phyloP scores from a whole-genome alignment of 1,140 invertebrate genomes.

The Diuraphis noxia region DNA sequence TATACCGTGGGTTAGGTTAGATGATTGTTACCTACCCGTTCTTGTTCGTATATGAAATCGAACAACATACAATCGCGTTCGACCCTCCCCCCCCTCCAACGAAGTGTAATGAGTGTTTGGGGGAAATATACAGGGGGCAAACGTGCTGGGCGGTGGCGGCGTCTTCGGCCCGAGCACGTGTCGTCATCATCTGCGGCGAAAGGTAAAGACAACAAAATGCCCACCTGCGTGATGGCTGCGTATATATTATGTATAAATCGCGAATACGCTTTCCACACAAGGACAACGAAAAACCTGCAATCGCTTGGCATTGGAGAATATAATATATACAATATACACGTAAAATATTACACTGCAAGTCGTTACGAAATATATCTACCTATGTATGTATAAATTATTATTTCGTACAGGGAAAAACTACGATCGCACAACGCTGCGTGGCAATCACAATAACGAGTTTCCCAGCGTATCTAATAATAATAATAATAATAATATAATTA shows the following conservation, averaged over 20 bases:
- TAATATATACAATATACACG: neutral
- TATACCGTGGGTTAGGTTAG: too few relatives aligned
- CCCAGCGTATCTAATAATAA: neutral
- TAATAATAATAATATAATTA: too few relatives aligned
- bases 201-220: too few relatives aligned
- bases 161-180: too few relatives aligned
- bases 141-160: too few relatives aligned
- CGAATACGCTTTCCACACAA: slow-evolving; percentile 1
- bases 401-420: neutral
- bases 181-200: too few relatives aligned
- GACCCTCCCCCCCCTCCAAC: too few relatives aligned
- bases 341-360: neutral
- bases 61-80: too few relatives aligned
- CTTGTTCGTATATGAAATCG: too few relatives aligned
- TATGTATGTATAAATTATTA: neutral
- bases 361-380: neutral
- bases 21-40: too few relatives aligned
- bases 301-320: neutral
- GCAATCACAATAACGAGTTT: neutral
- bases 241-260: neutral
- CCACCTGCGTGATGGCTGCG: neutral
- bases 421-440: neutral
- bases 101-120: too few relatives aligned
- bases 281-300: neutral
- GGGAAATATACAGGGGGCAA: too few relatives aligned